Base-by-base conservation (phyloP, 2,888 invertebrate genomes). In the Drosophila kokeensis region DNA sequence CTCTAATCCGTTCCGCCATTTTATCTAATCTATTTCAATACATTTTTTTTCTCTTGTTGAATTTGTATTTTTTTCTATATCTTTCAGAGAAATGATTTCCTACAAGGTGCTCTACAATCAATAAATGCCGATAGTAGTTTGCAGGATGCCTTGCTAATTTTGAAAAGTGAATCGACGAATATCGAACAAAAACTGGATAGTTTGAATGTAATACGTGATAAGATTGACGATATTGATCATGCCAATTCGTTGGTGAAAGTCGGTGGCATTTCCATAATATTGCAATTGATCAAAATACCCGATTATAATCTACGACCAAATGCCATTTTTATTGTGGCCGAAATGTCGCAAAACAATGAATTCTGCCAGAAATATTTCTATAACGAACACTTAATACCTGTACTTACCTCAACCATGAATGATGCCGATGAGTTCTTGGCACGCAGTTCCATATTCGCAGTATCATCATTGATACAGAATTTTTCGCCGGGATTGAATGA, bases 331-430 rank as follows among this genome's bases (percentile, higher is more conserved):
- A 93, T 98, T 18, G 93, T 98, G 4, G 98, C 96, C 0, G 96
- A 96, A 84, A 92, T 97, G 67, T 95, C 96, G 40, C 98, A 98
- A 93, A 98, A 98, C 93, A 98, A 98, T 93, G 95, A 96, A 0
- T 96, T 95, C 90, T 97, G 97, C 83, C 98, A 98, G 92, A 93
- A 95, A 32, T 94, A 94, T 49, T 95, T 96, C n/a, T 81, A 97
- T 7, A 95, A 96, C 71, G 94, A 94, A 54, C 95, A 95, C 0
- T 93, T 96, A 11, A 92, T 98, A 50, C 95, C 95, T 0, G 93
- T 94, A 11, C 92, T 98, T 3, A 54, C 63, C 3, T 34, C 67
- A 32, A 88, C 87, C 36, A 81, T 90, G 63, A 76, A 63, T n/a
- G 58, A 79, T 29, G 13, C 45, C 4, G 62, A 81, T 40, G 87